Evolutionary conservation across 2,797 vertebrate species (phyloP).

Genomic region (Hafferia zeledoni): DNA sequence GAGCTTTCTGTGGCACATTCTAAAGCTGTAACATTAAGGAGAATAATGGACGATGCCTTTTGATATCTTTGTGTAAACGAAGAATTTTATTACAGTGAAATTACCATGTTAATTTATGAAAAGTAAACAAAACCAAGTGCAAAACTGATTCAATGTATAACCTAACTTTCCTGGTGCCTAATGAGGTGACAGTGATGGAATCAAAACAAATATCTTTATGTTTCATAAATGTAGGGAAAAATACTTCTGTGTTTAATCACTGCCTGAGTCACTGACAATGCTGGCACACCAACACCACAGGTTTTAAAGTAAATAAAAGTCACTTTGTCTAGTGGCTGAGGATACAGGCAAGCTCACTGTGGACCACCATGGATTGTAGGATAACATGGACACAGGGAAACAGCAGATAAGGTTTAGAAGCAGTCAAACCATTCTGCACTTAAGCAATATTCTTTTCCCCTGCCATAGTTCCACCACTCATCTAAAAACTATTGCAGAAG

Average conservation of each 20-base stretch:
- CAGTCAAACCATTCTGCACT: not conserved
- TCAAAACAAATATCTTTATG: slow-evolving; percentile 64
- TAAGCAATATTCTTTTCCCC: not conserved
- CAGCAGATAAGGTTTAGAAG: not conserved
- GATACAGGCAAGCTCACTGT: not conserved
- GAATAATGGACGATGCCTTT: slow-evolving; percentile 58
- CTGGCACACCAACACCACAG: slow-evolving; percentile 1
- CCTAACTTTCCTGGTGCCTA: slow-evolving; percentile 57
- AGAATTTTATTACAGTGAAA: slow-evolving; percentile 71
- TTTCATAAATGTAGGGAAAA: slow-evolving; percentile 62
- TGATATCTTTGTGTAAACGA: slow-evolving; percentile 69
- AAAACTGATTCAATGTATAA: slow-evolving; percentile 55
- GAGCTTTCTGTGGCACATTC: slow-evolving; percentile 20
- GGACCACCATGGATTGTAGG: slow-evolving; percentile 45
- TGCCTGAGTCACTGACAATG: slow-evolving; percentile 12
- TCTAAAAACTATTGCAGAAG: not conserved
- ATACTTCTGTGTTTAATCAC: slow-evolving; percentile 56
- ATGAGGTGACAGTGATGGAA: slow-evolving; percentile 65
- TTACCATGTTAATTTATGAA: slow-evolving; percentile 68
- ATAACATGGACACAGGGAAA: slow-evolving; percentile 2
- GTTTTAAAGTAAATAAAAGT: slow-evolving; percentile 45
- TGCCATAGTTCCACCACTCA: not conserved
- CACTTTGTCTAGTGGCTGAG: not conserved
- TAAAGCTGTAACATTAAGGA: slow-evolving; percentile 53
- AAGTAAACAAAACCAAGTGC: slow-evolving; percentile 66